These are phyloP conservation scores for Pseudachorutes palmiensis DNA, from an alignment of 1,140 invertebrate genomes.

Conservation along the genomic window DNA sequence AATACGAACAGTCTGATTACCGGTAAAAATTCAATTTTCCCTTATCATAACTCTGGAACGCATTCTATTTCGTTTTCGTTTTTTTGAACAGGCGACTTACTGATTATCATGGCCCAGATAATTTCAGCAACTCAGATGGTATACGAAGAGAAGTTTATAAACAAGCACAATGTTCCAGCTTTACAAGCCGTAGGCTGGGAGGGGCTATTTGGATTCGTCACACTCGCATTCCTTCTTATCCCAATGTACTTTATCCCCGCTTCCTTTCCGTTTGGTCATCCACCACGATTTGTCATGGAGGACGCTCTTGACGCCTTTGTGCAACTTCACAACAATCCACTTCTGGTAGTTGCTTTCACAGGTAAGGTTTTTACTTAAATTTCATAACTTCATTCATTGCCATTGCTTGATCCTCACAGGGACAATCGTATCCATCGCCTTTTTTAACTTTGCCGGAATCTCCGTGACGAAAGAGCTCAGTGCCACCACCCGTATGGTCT, in stretches of 20 bases:
- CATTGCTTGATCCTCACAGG: neutral
- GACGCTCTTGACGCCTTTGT: slow-evolving; percentile 73
- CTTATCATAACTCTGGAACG: neutral
- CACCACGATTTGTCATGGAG: slow-evolving; percentile 65
- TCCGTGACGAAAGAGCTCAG: slow-evolving; percentile 91
- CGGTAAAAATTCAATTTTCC: slow-evolving; percentile 42
- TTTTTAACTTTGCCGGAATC: slow-evolving; percentile 93
- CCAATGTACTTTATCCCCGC: slow-evolving; percentile 77
- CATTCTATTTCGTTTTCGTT: slow-evolving; percentile 11
- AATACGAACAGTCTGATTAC: slow-evolving; percentile 75
- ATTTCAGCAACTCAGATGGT: slow-evolving; percentile 88
- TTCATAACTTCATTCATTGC: neutral
- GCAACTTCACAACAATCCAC: slow-evolving; percentile 63
- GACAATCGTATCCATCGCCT: slow-evolving; percentile 40
- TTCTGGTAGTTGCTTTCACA: slow-evolving; percentile 55
- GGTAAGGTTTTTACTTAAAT: slow-evolving; percentile 46
- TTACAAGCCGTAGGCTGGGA: slow-evolving; percentile 87
- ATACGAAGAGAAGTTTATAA: slow-evolving; percentile 83
- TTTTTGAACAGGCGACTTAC: slow-evolving; percentile 71
- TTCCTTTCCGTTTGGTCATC: slow-evolving; percentile 63
- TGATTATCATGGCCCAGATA: slow-evolving; percentile 85
- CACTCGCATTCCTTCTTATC: slow-evolving; percentile 63
- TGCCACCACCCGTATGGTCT: slow-evolving; percentile 83
- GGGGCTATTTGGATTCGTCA: slow-evolving; percentile 76
- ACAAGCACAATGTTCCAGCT: slow-evolving; percentile 69